Evolutionary conservation across 2,113 vertebrate genomes (phyloP), one percentile per base, ranked within the genome.

Genomic region (Rutilus rutilus): DNA sequence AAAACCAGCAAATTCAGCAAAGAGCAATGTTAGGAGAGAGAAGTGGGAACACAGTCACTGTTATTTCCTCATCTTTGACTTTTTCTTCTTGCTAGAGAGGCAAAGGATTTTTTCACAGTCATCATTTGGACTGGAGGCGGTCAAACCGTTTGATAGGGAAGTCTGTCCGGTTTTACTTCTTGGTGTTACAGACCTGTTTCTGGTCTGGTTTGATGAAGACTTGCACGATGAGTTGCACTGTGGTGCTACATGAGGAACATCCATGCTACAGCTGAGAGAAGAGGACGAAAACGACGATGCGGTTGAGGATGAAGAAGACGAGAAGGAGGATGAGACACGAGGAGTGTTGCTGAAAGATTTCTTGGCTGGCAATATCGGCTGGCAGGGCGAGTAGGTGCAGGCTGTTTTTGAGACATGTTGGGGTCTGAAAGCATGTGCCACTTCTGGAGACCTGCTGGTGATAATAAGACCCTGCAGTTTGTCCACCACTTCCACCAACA

Each of bases 381-480:
- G 74, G 15, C 45, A 7, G 4, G 45, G 50, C 17, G 15, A 90
- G 27, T 65, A 36, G n/a, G n/a, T 6, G 17, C 39, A 62, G 25
- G 36, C 8, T 2, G 7, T 23, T 57, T n/a, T 73, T 59, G 65
- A 73, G 30, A 59, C 25, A 0, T 42, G 6, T 19, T 69, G 39
- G 2, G 87, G 74, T 25, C 47, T 76, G 19, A 25, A 21, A 76
- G 50, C 47, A 69, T 15, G 30, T 0, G 50, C 23, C 2, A 81
- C 2, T 9, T 87, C 25, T 0, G 52, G 79, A 19, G 82, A 80
- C 57, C 89, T 91, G 84, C 60, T 88, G 23, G 91, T 17, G 14
- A 89, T 84, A 0, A 93, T 89, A 17, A 94, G 88, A 4, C 91
- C 91, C 75, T 93, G 93, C 11, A 95, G 90, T 67, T 93, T 94